Evolutionary conservation across 1,140 invertebrate genomes (phyloP), one percentile per base, ranked within the genome.

Genomic region (Thereuonema tuberculata): DNA sequence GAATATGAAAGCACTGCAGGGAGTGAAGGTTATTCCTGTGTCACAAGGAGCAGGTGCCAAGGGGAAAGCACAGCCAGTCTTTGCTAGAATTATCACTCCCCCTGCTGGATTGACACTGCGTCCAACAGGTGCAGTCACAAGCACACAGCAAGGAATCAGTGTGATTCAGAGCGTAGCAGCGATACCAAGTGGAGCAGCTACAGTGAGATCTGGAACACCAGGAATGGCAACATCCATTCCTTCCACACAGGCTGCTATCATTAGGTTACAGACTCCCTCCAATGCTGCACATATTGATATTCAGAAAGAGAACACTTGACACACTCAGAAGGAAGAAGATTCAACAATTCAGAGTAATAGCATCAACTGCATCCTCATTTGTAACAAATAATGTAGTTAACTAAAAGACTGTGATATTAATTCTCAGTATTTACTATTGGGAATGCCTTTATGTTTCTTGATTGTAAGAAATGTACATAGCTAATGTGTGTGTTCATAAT

Each of bases 81-180:
- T 69, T 64, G 71, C 71, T n/a, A 63, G 70, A 12, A 72, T 72
- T 46, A 71, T 72, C 25, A 70, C 68, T 2, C 70, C 70, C 0
- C 69, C 71, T 9, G 66, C 68, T 14, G 68, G 68, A n/a, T 65
- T 71, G 59, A 60, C 59, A 2, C 25, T 60, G 17, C 49, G 50
- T 9, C 48, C 57, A 23, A 25, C 54, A 9, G 43, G 5, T 54
- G 57, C 48, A 15, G 23, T 26, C 3, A 59, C 57, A 2, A 23
- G 9, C 20, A n/a, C 59, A 2, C 49, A 52, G 29, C 59, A 52
- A 2, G 31, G 52, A n/a, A 53, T 60, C 21, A 46, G 59, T 29
- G 59, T 60, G 14, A 54, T 60, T 20, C 59, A 60, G 5, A 27
- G 9, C 5, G 37, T 60, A 25, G 2, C 49, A 2, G n/a, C 56